Evolutionary conservation across 2,797 vertebrate species (phyloP), one percentile per base, ranked within the genome.

Genomic region (Labroides dimidiatus): DNA sequence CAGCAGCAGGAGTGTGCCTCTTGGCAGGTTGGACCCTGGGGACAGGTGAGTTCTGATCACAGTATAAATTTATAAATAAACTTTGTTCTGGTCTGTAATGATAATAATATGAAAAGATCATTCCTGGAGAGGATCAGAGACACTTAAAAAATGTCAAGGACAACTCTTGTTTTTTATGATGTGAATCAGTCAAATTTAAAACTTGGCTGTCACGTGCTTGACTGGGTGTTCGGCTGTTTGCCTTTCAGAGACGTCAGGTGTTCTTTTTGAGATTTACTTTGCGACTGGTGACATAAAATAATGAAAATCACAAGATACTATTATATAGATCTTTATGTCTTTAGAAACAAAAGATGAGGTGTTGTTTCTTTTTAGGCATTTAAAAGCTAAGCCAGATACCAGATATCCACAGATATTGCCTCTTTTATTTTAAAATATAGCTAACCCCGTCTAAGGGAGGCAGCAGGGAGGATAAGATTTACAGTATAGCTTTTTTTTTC

Each of bases 21-120:
- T 27, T 99, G 98, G 98, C 97, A 99, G 93, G 95, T 98, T 21
- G 98, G 98, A 75, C 95, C 95, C 0, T 99, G 98, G 98, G 97
- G 97, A 80, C 96, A 97, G 95, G 98, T 99, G 94, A 89, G 87
- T 47, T 13, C 36, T 51, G 51, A 43, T 23, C 47, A 10, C 17
- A 23, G 16, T 53, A 3, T 51, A 9, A 17, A 52, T 2, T 24
- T 27, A 11, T 14, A 1, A 15, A 42, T 4, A 17, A 7, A 12
- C 13, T 42, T 50, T 20, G 16, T 56, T 3, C n/a, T 7, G 48
- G 9, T 56, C 11, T 13, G 43, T 4, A 3, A 1, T 45, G 3
- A 13, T 48, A 6, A 13, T 6, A 48, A 14, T 1, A 48, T 48
- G 30, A 20, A 14, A 21, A 23, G 20, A 15, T 48, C 4, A 23